Evolutionary conservation across 2,797 vertebrate species (phyloP), one percentile per base, ranked within the genome.

Genomic region (Melopsittacus undulatus): DNA sequence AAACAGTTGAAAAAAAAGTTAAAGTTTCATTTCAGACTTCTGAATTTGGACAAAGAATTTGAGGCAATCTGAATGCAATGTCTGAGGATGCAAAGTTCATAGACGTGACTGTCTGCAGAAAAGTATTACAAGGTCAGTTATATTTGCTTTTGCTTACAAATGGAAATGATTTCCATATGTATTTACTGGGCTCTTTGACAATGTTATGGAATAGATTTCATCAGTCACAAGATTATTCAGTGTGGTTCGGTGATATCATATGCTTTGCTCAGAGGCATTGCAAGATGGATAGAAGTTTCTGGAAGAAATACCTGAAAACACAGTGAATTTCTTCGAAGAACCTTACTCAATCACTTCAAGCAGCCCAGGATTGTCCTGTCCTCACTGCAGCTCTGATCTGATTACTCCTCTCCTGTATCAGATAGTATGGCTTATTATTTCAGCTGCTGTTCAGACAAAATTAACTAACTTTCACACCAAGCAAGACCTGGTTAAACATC

Each of bases 321-420:
- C 11, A 78, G n/a, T 32, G 56, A 82, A 79, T 70, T 78, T 83
- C 36, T 84, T 61, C 43, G 48, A 51, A 90, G 46, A 86, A 11
- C 13, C 5, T 67, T 57, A 23, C 59, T 40, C 70, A 45, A 9
- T 36, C 8, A 1, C 36, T 81, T 83, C 62, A 72, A 81, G 83
- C 29, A 80, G 32, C 24, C 36, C 36, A 48, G 32, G 4, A 34
- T 0, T 0, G 75, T 62, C 54, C 8, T 1, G 0, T 52, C 36
- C 40, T 83, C 23, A 6, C 14, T 11, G 43, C 56, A 51, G 75
- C 69, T 85, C 87, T 54, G 68, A 62, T 26, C 4, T 51, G 61
- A 62, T 21, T 4, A 3, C 26, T 84, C 66, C 42, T 80, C 27
- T 63, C 29, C 54, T 45, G 52, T 54, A 4, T 73, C 68, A 85